A percentile compares a stretch with the other conserved stretches of the same genome.
Conservation (phyloP, 2,797 vertebrate genomes). For the Eospalax fontanierii region DNA sequence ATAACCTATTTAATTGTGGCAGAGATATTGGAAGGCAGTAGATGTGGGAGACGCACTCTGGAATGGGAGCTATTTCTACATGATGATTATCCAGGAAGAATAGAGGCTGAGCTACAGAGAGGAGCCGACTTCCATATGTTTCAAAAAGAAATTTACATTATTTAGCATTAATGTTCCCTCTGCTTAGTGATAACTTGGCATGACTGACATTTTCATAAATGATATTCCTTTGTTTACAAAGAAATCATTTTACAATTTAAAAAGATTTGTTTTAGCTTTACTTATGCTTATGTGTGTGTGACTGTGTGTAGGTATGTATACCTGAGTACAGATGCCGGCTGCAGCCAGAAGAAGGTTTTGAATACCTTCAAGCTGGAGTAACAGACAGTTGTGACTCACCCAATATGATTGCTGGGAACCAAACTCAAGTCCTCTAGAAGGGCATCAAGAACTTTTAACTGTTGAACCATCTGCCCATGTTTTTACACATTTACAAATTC, state of each 20-base stretch:
- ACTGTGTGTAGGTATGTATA: neutral
- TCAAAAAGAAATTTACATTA: constrained; percentile 43
- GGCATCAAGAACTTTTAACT: neutral
- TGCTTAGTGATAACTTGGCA: neutral
- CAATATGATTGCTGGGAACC: neutral
- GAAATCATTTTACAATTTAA: too few species aligned
- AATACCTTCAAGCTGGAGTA: neutral
- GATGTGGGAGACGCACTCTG: neutral
- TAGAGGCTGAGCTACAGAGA: constrained; percentile 28
- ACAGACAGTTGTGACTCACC: neutral
- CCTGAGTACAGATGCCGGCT: neutral
- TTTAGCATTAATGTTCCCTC: neutral
- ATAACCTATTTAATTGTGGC: neutral
- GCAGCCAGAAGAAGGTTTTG: too few species aligned
- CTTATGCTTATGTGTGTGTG: neutral
- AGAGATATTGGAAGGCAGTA: neutral
- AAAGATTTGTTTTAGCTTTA: neutral
- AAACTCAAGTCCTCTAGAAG: neutral
- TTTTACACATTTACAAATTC: neutral
- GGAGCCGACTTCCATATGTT: constrained; percentile 19
- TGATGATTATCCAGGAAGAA: constrained; percentile 15
- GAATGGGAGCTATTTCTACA: neutral
- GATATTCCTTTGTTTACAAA: neutral
- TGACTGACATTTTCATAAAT: constrained; percentile 9
- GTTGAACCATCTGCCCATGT: neutral